A percentile compares a stretch with the other conserved stretches of the same genome.
Evolutionary conservation across 2,113 vertebrate species (phyloP).

Genomic region (Grammomys surdaster): DNA sequence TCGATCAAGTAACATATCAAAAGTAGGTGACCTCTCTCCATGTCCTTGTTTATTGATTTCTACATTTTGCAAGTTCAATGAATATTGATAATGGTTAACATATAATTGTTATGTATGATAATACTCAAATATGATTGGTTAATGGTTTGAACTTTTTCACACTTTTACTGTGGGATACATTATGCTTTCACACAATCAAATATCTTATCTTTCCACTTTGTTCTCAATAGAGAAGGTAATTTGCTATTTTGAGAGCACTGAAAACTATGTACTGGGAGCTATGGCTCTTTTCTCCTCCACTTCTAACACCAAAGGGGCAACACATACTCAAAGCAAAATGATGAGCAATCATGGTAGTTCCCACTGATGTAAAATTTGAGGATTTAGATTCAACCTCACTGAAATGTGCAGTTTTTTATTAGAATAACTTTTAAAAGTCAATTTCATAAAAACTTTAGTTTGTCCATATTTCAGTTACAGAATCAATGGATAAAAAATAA

Average conservation of each 20-base stretch:
- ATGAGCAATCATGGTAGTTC: background rate
- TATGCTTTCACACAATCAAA: background rate
- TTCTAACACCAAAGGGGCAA: background rate
- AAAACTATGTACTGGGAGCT: background rate
- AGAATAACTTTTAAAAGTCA: background rate
- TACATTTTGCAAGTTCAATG: background rate
- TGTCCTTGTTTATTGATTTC: constrained; percentile 47
- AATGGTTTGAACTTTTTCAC: background rate
- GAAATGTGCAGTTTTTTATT: background rate
- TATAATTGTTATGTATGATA: background rate
- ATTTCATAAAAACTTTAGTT: background rate
- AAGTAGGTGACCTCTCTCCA: constrained; percentile 88
- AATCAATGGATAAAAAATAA: background rate
- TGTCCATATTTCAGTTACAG: background rate
- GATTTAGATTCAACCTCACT: background rate
- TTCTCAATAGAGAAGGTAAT: background rate
- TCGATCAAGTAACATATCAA: constrained; percentile 97
- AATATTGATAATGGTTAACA: constrained; percentile 3
- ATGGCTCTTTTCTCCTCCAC: background rate
- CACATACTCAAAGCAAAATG: background rate
- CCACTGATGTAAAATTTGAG: constrained; percentile 23
- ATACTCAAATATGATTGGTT: background rate
- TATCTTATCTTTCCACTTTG: background rate
- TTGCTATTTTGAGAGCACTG: background rate
- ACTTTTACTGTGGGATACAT: background rate